Evolutionary conservation across 1,140 invertebrate species (phyloP), one percentile per base, ranked within the genome.

Genomic region (Trachymyrmex cornetzi): DNA sequence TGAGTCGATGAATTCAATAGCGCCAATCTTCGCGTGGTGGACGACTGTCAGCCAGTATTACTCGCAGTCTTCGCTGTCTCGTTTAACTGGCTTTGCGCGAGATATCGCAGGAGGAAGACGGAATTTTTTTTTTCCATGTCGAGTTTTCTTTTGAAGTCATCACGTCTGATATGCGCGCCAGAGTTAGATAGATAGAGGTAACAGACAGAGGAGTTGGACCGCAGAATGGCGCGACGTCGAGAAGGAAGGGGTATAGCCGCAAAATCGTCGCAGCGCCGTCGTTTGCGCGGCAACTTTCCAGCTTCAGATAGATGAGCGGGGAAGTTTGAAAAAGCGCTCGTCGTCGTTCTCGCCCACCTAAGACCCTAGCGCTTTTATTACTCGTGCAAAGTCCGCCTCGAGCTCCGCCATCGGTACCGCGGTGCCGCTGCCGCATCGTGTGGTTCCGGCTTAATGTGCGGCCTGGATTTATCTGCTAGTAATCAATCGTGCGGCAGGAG

Each of bases 401-500:
- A 64, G 79, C 55, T 85, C 24, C 71, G 81, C 74, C 86, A 67
- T 50, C 69, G 69, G 14, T 57, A 27, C 67, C 72, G 72, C 64
- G 79, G 27, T 55, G 66, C 57, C 71, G 64, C 66, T 74, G 71
- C 77, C 84, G 64, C 61, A 74, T 30, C 59, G 77, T 89, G 89
- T 69, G 87, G 89, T 91, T 84, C 72, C 63, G 85, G 89, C 92
- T 94, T 94, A 94, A 94, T 94, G 93, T 93, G 90, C 92, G 93
- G 91, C 89, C 85, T 92, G 93, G 92, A 94, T 94, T 94, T 94
- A 94, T 94, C 93, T 92, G 81, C 64, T 88, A 92, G 93, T 93
- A 93, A 94, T 94, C 94, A 94, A 94, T 94, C 93, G 93, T 94
- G 88, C 71, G 77, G 87, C 48, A 86, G 85, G 89, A 92, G 80